Evolutionary conservation across 2,888 invertebrate genomes (phyloP), one percentile per base, ranked within the genome.

Genomic region (Dryobotodes eremita): DNA sequence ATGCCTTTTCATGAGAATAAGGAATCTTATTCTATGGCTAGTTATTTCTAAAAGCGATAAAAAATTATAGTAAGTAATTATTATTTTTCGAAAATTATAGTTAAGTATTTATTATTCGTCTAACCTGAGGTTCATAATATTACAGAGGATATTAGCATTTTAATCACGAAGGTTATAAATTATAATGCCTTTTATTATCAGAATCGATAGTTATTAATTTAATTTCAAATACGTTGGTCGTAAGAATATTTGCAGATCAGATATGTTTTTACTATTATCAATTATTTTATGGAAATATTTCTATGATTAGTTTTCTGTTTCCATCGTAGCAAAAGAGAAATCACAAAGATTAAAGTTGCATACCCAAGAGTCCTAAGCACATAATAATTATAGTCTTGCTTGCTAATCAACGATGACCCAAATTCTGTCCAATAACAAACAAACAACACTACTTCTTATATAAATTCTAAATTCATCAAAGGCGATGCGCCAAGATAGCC

Each of bases 161-260:
- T 66, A 66, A 68, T 59, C 17, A 26, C 26, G 13, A 23, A 59
- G 17, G 10, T 59, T 50, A 48, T 50, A 31, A n/a, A 10, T 59
- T 42, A 48, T 50, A 31, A 31, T 68, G 53, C 31, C 53, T 53
- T 42, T 79, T 53, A 77, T 46, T 80, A 53, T 17, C 42, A 31
- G 61, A 62, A 80, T 26, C 71, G 10, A 23, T 53, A 59, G 50
- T 46, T 53, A 31, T 11, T 50, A 59, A 31, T 69, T 69, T 59
- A 59, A 77, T 78, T 77, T 42, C 57, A 59, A 79, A 31, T 59
- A 50, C 17, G 36, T 79, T 50, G 6, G 13, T 23, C 50, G 42
- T 79, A 31, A 59, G 10, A 50, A 55, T 48, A 36, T 64, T 42
- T 11, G 17, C 4, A 17, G 26, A 66, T 36, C 26, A 72, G 5